Evolutionary conservation across 2,113 vertebrate species (phyloP).

Genomic region (Sigmodon hispidus): DNA sequence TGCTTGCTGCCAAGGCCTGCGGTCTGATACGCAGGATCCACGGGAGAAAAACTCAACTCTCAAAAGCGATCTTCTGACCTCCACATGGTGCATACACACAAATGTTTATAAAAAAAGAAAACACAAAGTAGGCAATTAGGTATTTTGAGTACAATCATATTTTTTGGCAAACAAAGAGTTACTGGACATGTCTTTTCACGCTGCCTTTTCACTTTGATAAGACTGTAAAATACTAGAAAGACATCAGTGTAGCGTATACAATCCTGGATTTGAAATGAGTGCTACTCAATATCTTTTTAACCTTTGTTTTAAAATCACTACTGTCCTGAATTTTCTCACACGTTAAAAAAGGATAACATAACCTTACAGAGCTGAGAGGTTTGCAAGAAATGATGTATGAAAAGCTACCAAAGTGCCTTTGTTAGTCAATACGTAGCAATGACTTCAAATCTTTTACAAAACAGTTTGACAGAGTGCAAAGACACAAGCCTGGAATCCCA

Average conservation of each 20-base stretch:
- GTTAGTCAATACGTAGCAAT: neutral
- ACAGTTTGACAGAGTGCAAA: neutral
- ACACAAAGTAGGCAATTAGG: neutral
- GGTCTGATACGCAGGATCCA: neutral
- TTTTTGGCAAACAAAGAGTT: conserved; percentile 18
- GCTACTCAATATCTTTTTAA: conserved; percentile 27
- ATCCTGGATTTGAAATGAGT: neutral
- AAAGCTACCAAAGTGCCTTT: neutral
- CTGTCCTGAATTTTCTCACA: neutral
- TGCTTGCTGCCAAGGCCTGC: neutral
- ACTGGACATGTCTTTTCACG: neutral
- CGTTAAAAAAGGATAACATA: neutral
- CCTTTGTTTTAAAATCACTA: neutral
- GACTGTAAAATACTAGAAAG: conserved; percentile 7
- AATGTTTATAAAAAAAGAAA: neutral
- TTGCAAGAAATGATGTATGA: neutral
- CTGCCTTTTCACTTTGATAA: neutral
- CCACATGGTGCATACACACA: neutral
- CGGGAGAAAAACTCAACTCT: neutral
- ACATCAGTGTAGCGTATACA: neutral
- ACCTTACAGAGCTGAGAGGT: neutral
- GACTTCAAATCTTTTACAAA: neutral
- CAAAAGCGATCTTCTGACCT: neutral
- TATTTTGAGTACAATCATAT: neutral
- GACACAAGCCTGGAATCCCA: neutral